A percentile compares a stretch with the other conserved stretches of the same genome.
Conservation (phyloP, 1,140 invertebrate genomes). For the Lanistes nyassanus region DNA sequence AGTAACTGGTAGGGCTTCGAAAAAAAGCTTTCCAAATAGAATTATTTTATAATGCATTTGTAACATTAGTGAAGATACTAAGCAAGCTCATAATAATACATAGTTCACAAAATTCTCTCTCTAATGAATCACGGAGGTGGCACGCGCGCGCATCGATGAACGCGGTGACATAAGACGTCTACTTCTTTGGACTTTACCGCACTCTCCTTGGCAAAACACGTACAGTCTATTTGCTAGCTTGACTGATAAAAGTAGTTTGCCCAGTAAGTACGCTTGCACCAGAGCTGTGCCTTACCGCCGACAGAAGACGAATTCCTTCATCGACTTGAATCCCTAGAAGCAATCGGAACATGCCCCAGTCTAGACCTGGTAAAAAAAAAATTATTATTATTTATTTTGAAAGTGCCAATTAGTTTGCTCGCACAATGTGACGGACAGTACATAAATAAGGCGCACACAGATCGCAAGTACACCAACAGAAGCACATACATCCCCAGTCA, state of each 20-base stretch:
- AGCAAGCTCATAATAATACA: neutral
- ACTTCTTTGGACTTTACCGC: neutral
- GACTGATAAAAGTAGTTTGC: too few relatives aligned
- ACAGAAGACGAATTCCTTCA: slow-evolving; percentile 14
- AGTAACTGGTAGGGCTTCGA: too few relatives aligned
- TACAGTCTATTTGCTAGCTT: too few relatives aligned
- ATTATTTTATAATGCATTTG: too few relatives aligned
- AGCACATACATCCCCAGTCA: too few relatives aligned
- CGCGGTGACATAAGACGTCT: neutral
- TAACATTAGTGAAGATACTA: too few relatives aligned
- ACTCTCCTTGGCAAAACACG: neutral
- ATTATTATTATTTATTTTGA: neutral
- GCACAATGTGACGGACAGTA: too few relatives aligned
- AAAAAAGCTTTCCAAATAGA: too few relatives aligned
- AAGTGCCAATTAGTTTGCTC: too few relatives aligned
- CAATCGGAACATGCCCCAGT: slow-evolving; percentile 26
- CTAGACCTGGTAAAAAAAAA: slow-evolving; percentile 4
- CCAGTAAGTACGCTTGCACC: neutral
- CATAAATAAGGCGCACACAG: too few relatives aligned
- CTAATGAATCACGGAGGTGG: neutral
- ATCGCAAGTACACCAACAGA: too few relatives aligned
- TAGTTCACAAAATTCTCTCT: neutral
- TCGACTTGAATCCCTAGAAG: slow-evolving; percentile 6
- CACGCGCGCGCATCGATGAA: neutral
- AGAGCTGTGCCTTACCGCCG: slow-evolving; percentile 11